These are phyloP conservation scores for Polypedilum vanderplanki DNA, from an alignment of 1,140 invertebrate genomes.

Conservation along the genomic window DNA sequence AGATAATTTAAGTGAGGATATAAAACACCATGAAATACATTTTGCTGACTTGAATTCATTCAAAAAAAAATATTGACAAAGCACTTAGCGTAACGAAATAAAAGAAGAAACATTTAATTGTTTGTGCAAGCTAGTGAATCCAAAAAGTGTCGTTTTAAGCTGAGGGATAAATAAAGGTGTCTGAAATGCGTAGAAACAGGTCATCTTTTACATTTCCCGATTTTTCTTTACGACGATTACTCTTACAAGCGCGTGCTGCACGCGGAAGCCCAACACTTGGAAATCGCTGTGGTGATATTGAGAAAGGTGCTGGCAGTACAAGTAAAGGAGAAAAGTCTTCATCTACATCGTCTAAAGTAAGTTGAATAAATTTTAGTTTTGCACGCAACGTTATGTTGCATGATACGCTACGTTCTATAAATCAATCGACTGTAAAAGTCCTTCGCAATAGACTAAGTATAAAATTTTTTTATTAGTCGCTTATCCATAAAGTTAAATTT, in stretches of 20 bases:
- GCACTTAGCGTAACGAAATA: background rate
- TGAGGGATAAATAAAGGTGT: background rate
- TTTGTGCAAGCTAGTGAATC: background rate
- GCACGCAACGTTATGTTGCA: background rate
- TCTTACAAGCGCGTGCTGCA: conserved; percentile 31
- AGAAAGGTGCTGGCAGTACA: conserved; percentile 28
- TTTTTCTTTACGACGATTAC: conserved; percentile 30
- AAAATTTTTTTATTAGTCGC: background rate
- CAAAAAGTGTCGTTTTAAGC: background rate
- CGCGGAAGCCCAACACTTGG: conserved; percentile 26
- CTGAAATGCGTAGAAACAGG: background rate
- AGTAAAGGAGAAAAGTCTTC: conserved; percentile 27
- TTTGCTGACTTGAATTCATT: background rate
- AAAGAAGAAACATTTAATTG: background rate
- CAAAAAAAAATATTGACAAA: background rate
- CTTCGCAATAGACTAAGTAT: background rate
- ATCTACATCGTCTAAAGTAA: background rate
- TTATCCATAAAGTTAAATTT: too few relatives aligned
- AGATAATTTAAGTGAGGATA: too few relatives aligned
- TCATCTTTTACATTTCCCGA: conserved; percentile 29
- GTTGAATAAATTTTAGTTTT: background rate
- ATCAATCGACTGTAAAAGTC: background rate
- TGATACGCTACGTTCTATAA: background rate
- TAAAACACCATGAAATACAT: too few relatives aligned
- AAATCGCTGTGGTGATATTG: conserved; percentile 32